Evolutionary conservation across 53 echinoderm and acorn worm species (phyloP), one percentile per base, ranked within the genome.

Genomic region (Luidia sarsii): DNA sequence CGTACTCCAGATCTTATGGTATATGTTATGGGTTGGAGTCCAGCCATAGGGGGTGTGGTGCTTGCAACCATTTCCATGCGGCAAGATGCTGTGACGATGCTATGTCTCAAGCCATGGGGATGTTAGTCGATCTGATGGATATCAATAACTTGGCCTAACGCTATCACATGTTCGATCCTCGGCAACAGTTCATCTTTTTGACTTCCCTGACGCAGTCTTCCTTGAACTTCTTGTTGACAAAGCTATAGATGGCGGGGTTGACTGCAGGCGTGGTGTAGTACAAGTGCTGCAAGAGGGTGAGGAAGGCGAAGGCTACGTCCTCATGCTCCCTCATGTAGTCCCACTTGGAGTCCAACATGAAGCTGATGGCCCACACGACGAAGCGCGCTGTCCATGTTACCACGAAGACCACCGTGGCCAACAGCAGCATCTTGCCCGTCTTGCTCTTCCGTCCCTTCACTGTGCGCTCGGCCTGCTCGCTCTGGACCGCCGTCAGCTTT

Each of bases 261-360:
- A 91, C 80, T 2, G 91, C 91, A 9, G 91, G 91, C 4, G 91
- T 91, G 33, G 87, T 91, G 56, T 91, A 91, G 57, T 91, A 91
- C 69, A 91, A 52, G 57, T 91, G 91, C 60, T 91, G 91, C 18
- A 91, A 19, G 7, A 87, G 52, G 22, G 68, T 91, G 4, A 91
- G 45, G 36, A 79, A 69, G 0, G 91, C 91, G 50, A 83, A 91
- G 2, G 59, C 87, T 29, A 73, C 46, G 13, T 64, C 65, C 39
- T 84, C 79, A 25, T 48, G 46, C 15, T 48, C 5, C 36, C 72
- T 64, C 8, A 87, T 52, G 20, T 27, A 1, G 1, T 65, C 22
- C 91, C 91, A 91, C 83, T 83, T 79, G 0, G 64, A 71, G 0
- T 32, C 54, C 24, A 67, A 30, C 20, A 48, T 28, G 56, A 70